Conservation (phyloP, 2,113 vertebrate genomes). For the Litocranius walleri region DNA sequence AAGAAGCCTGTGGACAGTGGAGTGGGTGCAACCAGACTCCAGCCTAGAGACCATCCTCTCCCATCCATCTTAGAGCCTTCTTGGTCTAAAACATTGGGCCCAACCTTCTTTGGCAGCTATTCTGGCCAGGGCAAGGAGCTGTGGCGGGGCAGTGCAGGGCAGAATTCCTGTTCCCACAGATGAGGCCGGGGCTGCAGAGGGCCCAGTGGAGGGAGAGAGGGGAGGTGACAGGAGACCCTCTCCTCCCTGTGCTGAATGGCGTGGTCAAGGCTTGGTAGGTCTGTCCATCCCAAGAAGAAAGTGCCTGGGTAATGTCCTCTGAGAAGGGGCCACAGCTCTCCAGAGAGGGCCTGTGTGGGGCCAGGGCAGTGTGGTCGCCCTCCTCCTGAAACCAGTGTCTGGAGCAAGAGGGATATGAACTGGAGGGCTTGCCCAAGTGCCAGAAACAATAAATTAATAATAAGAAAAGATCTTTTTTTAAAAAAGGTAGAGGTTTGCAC, state of each 20-base stretch:
- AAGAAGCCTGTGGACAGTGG: slow-evolving; percentile 53
- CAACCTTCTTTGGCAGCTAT: neutral
- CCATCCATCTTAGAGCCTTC: neutral
- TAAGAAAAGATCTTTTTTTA: slow-evolving; percentile 52
- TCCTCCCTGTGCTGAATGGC: neutral
- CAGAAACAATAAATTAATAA: slow-evolving; percentile 71
- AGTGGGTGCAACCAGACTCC: neutral
- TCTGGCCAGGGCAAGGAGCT: slow-evolving; percentile 29
- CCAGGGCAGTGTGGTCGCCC: neutral
- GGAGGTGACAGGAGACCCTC: neutral
- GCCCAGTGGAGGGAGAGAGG: neutral
- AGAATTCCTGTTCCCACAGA: neutral
- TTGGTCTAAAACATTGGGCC: neutral
- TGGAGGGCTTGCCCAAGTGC: slow-evolving; percentile 19
- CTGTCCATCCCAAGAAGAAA: slow-evolving; percentile 4
- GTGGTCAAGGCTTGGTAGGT: neutral
- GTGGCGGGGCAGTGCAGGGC: neutral
- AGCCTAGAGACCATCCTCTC: neutral
- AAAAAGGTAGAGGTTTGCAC: slow-evolving; percentile 63
- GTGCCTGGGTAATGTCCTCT: neutral
- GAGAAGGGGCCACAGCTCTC: neutral
- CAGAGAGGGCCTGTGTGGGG: neutral
- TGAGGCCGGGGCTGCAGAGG: neutral
- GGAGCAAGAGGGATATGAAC: neutral
- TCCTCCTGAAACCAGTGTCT: slow-evolving; percentile 24